These are phyloP conservation scores for Keiferia lycopersicella DNA, from an alignment of 2,888 invertebrate genomes.

Conservation along the genomic window DNA sequence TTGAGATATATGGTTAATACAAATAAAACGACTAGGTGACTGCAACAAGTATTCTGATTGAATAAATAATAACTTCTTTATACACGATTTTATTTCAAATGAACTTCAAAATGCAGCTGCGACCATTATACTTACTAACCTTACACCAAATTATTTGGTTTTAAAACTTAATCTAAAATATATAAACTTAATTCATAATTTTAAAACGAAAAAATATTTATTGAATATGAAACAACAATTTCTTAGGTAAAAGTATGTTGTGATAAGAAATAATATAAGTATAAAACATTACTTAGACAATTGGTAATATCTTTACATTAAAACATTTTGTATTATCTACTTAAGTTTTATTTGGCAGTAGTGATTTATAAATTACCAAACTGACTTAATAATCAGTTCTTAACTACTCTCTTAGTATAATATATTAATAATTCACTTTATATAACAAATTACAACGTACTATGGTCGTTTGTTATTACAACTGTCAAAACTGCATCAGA, in stretches of 20 bases:
- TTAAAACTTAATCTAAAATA: conserved; percentile 39
- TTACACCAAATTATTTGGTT: conserved; percentile 24
- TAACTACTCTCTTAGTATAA: conserved; percentile 62
- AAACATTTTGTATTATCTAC: conserved; percentile 68
- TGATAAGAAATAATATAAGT: conserved; percentile 61
- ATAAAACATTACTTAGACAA: conserved; percentile 65
- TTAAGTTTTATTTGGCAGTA: conserved; percentile 76
- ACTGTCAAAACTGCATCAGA: conserved; percentile 53
- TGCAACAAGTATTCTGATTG: too few relatives aligned
- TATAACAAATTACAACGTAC: conserved; percentile 67
- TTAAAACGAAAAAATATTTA: conserved; percentile 31
- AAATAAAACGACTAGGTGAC: too few relatives aligned
- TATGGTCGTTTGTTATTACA: conserved; percentile 56
- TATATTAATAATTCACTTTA: conserved; percentile 59
- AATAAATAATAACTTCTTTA: neutral
- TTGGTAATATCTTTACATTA: conserved; percentile 65
- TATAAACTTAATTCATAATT: conserved; percentile 40
- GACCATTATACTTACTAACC: conserved; percentile 25
- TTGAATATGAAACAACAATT: conserved; percentile 35
- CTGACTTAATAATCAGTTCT: conserved; percentile 59
- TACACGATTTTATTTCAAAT: neutral
- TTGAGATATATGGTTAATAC: too few relatives aligned
- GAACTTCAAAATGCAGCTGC: neutral
- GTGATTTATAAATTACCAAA: conserved; percentile 68
- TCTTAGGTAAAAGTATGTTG: conserved; percentile 42